Conservation (phyloP, 2,797 vertebrate genomes). For the Cuculus canorus region DNA sequence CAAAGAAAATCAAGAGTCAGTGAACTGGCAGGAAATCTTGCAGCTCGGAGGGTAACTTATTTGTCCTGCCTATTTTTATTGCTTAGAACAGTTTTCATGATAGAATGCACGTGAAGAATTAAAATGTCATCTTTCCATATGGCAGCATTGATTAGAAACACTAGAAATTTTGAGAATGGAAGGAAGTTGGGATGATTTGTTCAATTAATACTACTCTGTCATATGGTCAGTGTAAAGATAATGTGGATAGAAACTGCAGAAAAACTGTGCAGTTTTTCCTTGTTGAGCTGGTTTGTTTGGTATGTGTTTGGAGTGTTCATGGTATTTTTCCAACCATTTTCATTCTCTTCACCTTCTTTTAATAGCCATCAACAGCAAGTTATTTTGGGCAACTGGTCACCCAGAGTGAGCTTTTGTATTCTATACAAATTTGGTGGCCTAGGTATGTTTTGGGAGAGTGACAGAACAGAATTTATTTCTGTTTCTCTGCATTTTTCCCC, state of each 20-base stretch:
- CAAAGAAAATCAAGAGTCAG: conserved; percentile 89
- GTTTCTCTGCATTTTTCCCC: neutral
- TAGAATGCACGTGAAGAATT: neutral
- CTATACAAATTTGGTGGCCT: neutral
- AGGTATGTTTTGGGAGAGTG: neutral
- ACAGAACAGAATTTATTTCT: neutral
- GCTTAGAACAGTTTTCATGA: neutral
- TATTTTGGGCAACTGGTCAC: neutral
- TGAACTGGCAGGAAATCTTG: conserved; percentile 86
- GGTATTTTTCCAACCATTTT: neutral
- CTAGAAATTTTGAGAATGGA: neutral
- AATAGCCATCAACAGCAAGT: neutral
- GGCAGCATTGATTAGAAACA: neutral
- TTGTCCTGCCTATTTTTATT: neutral
- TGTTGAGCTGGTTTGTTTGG: neutral
- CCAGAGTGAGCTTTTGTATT: neutral
- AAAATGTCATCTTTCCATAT: neutral
- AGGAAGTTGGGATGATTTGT: neutral
- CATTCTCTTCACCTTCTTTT: neutral
- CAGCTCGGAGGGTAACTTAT: conserved; percentile 89
- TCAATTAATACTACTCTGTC: neutral
- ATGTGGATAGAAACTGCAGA: neutral
- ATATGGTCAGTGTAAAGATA: neutral
- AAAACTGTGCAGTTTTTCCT: neutral
- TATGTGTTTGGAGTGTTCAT: neutral